These are phyloP conservation scores for Sciurus niger DNA, from an alignment of 2,113 vertebrate genomes.

Conservation along the genomic window DNA sequence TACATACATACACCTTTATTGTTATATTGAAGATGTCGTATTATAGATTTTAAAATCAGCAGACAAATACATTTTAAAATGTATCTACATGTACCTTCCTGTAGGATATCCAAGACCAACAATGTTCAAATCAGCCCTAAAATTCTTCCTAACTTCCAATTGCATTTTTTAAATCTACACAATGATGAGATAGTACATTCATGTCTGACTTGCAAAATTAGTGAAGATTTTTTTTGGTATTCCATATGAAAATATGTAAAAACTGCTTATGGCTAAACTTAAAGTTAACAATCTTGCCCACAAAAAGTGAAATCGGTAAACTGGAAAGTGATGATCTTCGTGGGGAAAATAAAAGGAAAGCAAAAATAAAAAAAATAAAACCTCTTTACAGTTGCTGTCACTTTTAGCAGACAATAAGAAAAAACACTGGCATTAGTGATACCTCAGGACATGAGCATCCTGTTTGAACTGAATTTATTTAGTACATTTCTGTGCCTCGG, in stretches of 20 bases:
- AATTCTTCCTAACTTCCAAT: conserved; percentile 52
- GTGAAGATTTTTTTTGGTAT: conserved; percentile 65
- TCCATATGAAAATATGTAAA: conserved; percentile 69
- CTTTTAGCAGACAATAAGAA: conserved; percentile 85
- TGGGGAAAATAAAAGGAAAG: conserved; percentile 53
- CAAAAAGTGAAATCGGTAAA: conserved; percentile 85
- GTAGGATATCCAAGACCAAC: conserved; percentile 40
- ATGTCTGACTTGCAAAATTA: conserved; percentile 74
- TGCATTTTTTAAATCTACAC: conserved; percentile 16
- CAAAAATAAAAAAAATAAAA: background rate
- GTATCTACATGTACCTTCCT: background rate
- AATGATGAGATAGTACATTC: conserved; percentile 62
- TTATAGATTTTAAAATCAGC: conserved; percentile 32
- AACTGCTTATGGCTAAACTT: conserved; percentile 80
- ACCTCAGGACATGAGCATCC: conserved; percentile 86
- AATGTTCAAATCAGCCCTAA: conserved; percentile 39
- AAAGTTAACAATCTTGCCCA: conserved; percentile 83
- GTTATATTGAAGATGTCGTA: background rate
- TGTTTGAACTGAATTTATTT: conserved; percentile 89
- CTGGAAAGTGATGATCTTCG: conserved; percentile 81
- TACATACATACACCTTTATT: background rate
- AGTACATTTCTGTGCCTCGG: conserved; percentile 83
- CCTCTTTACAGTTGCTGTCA: conserved; percentile 84
- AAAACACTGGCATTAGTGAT: conserved; percentile 75
- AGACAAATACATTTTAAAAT: conserved; percentile 12